Conservation (phyloP, 1,140 invertebrate genomes). For the Acromyrmex echinatior region DNA sequence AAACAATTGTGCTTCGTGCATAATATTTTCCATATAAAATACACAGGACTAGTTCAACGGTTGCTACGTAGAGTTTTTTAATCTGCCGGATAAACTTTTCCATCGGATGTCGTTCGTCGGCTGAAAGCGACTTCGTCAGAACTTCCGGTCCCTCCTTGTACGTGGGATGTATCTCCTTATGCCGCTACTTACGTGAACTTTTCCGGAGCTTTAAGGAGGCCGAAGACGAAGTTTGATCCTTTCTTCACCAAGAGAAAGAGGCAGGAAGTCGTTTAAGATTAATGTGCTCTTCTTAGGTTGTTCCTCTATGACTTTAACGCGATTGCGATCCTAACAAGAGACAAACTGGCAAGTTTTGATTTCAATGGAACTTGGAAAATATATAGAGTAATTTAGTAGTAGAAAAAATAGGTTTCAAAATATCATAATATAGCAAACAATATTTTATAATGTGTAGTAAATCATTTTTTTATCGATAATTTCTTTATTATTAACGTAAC, state of each 20-base stretch:
- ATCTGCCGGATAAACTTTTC: constrained; percentile 62
- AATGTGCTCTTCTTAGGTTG: constrained; percentile 61
- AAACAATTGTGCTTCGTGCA: background rate
- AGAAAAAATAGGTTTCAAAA: background rate
- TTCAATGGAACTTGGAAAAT: constrained; percentile 57
- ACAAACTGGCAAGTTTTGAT: constrained; percentile 50
- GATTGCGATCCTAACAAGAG: constrained; percentile 55
- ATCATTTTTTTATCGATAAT: background rate
- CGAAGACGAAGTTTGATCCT: constrained; percentile 58
- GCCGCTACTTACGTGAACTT: constrained; percentile 62
- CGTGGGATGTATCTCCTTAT: constrained; percentile 64
- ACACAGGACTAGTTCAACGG: constrained; percentile 20
- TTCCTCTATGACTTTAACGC: constrained; percentile 40
- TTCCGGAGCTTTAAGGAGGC: constrained; percentile 52
- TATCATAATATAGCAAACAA: background rate
- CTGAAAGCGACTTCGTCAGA: constrained; percentile 54
- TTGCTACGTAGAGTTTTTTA: constrained; percentile 60
- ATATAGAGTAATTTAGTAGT: constrained; percentile 36
- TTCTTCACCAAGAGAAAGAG: constrained; percentile 51
- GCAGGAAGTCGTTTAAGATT: constrained; percentile 64
- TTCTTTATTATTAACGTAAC: background rate
- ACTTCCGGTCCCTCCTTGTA: constrained; percentile 56
- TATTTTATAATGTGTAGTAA: background rate
- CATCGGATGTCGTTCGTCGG: constrained; percentile 58
- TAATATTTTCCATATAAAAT: constrained; percentile 48